phyloP scores from a whole-genome alignment of 2,888 invertebrate species.

The Drosophila birchii region DNA sequence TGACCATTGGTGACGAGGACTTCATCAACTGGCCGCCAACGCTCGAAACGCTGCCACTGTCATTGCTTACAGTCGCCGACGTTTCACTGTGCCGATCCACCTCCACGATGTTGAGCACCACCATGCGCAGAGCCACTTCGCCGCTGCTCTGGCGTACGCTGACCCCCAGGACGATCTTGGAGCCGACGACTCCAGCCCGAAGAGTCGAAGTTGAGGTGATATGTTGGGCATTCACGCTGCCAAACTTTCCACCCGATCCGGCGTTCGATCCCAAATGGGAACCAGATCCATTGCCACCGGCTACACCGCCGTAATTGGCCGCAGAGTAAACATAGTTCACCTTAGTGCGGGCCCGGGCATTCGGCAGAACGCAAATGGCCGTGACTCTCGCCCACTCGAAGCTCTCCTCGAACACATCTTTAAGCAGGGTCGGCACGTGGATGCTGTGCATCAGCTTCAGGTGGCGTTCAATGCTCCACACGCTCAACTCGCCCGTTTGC shows the following conservation, averaged over 20 bases:
- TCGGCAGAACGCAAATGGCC: slow-evolving; percentile 91
- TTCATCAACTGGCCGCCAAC: slow-evolving; percentile 64
- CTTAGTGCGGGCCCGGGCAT: slow-evolving; percentile 82
- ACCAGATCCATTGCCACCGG: slow-evolving; percentile 48
- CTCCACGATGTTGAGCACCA: slow-evolving; percentile 80
- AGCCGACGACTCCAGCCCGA: slow-evolving; percentile 80
- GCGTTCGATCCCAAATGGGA: slow-evolving; percentile 27
- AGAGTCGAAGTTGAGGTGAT: slow-evolving; percentile 81
- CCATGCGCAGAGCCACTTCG: slow-evolving; percentile 76
- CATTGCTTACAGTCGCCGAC: slow-evolving; percentile 59
- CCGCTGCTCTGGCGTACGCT: slow-evolving; percentile 78
- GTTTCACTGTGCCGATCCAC: slow-evolving; percentile 69
- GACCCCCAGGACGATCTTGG: slow-evolving; percentile 81
- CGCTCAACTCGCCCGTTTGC: slow-evolving; percentile 88
- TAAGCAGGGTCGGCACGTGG: slow-evolving; percentile 80
- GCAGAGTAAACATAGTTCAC: slow-evolving; percentile 76
- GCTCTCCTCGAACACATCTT: slow-evolving; percentile 80
- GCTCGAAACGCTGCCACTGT: slow-evolving; percentile 66
- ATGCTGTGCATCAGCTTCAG: slow-evolving; percentile 89
- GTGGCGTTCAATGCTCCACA: slow-evolving; percentile 94
- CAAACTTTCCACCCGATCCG: slow-evolving; percentile 55
- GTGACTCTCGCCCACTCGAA: slow-evolving; percentile 86
- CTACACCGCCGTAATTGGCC: slow-evolving; percentile 62
- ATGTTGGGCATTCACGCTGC: slow-evolving; percentile 60
- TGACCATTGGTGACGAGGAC: slow-evolving; percentile 60